phyloP scores from a whole-genome alignment of 2,113 vertebrate species.

The Trogon melanurus region DNA sequence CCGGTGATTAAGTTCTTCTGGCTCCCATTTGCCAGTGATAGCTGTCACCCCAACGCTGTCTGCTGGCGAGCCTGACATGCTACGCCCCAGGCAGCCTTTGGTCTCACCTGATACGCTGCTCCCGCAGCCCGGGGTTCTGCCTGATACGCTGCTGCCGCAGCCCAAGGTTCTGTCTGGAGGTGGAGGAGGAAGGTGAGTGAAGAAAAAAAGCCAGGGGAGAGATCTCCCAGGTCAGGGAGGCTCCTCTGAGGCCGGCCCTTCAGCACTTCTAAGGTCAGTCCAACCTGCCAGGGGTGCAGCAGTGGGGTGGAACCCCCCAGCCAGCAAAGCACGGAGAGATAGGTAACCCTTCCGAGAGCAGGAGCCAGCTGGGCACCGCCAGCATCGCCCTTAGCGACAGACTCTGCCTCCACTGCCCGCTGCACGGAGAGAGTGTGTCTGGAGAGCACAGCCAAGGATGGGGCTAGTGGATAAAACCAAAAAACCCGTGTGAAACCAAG shows the following conservation, averaged over 20 bases:
- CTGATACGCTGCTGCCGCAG: background rate
- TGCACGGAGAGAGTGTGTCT: too few species aligned
- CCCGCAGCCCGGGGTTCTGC: fast-evolving
- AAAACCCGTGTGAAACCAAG: fast-evolving
- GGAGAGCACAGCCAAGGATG: background rate
- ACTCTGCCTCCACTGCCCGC: too few species aligned
- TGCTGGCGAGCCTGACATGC: background rate
- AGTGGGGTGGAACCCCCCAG: background rate
- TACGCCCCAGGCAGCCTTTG: too few species aligned
- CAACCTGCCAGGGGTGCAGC: background rate
- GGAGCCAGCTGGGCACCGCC: background rate
- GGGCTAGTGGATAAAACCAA: too few species aligned
- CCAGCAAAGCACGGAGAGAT: background rate
- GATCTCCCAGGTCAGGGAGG: background rate
- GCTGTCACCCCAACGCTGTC: background rate
- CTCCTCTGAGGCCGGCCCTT: background rate
- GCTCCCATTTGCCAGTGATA: background rate
- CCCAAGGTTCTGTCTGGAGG: fast-evolving
- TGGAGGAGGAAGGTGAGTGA: background rate
- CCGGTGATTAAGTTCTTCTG: background rate
- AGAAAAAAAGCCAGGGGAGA: background rate
- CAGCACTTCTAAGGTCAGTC: fast-evolving
- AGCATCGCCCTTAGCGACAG: too few species aligned
- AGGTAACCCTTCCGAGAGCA: fast-evolving
- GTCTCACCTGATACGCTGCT: background rate